phyloP scores from a whole-genome alignment of 2,888 invertebrate species.

The Orthosia incerta region DNA sequence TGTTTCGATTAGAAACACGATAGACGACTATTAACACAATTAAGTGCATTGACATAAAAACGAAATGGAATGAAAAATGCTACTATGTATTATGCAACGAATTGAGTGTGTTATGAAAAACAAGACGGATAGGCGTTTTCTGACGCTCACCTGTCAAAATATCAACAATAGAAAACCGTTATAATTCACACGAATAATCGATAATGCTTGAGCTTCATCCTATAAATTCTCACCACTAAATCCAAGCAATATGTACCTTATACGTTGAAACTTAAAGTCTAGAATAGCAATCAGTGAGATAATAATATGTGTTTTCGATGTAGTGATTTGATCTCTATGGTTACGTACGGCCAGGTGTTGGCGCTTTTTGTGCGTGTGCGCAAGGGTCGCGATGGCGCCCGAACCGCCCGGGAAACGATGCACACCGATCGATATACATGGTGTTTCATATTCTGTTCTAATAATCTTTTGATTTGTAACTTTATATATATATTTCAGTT shows the following conservation, averaged over 20 bases:
- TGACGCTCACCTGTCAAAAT: slow-evolving; percentile 67
- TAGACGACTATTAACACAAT: slow-evolving; percentile 45
- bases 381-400: slow-evolving; percentile 79
- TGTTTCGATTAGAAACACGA: slow-evolving; percentile 58
- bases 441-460: slow-evolving; percentile 62
- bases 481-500: no score
- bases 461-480: background rate
- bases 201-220: slow-evolving; percentile 76
- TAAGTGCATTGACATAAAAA: slow-evolving; percentile 53
- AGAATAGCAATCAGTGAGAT: slow-evolving; percentile 15
- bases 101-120: slow-evolving; percentile 36
- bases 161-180: slow-evolving; percentile 82
- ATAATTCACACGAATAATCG: slow-evolving; percentile 76
- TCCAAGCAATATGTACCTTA: slow-evolving; percentile 55
- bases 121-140: slow-evolving; percentile 46
- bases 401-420: slow-evolving; percentile 65
- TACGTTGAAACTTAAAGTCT: background rate
- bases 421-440: slow-evolving; percentile 73
- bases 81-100: slow-evolving; percentile 29
- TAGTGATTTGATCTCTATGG: slow-evolving; percentile 90
- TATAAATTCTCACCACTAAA: slow-evolving; percentile 48
- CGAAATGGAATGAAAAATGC: slow-evolving; percentile 32
- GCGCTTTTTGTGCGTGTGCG: slow-evolving; percentile 74
- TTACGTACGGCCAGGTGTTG: slow-evolving; percentile 89
- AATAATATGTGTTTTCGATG: slow-evolving; percentile 60